These are phyloP conservation scores for Erythrocebus patas DNA, from an alignment of 2,113 vertebrate species.

Conservation along the genomic window DNA sequence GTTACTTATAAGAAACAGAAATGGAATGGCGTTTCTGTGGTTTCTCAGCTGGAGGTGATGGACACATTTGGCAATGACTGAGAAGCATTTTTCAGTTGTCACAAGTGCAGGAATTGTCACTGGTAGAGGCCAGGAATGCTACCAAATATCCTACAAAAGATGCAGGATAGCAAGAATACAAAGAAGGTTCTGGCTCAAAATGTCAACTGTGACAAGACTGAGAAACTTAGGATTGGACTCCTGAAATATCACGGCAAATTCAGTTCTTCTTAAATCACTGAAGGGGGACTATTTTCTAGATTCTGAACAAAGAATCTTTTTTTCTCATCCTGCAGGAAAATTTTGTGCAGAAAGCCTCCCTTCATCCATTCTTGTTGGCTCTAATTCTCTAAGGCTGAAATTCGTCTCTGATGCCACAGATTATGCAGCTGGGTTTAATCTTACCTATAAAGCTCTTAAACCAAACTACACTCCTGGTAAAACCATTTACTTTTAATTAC, in stretches of 20 bases:
- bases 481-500: neutral
- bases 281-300: neutral
- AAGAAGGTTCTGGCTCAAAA: neutral
- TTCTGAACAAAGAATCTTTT: neutral
- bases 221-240: neutral
- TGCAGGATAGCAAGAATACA: neutral
- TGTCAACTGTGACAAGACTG: neutral
- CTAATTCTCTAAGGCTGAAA: slow-evolving; percentile 79
- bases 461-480: slow-evolving; percentile 81
- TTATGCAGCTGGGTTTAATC: slow-evolving; percentile 84
- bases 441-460: slow-evolving; percentile 82
- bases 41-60: neutral
- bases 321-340: slow-evolving; percentile 80
- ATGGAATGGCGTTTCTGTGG: neutral
- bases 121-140: neutral
- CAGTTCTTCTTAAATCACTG: neutral
- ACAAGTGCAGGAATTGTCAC: neutral
- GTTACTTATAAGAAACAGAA: neutral
- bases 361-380: slow-evolving; percentile 81
- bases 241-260: neutral
- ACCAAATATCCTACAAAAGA: neutral
- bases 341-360: slow-evolving; percentile 84
- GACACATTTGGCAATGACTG: neutral
- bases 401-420: slow-evolving; percentile 87
- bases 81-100: neutral